A percentile compares a stretch with the other conserved stretches of the same genome.
phyloP scores from a whole-genome alignment of 1,140 invertebrate genomes.

The Dreissena rostriformis region DNA sequence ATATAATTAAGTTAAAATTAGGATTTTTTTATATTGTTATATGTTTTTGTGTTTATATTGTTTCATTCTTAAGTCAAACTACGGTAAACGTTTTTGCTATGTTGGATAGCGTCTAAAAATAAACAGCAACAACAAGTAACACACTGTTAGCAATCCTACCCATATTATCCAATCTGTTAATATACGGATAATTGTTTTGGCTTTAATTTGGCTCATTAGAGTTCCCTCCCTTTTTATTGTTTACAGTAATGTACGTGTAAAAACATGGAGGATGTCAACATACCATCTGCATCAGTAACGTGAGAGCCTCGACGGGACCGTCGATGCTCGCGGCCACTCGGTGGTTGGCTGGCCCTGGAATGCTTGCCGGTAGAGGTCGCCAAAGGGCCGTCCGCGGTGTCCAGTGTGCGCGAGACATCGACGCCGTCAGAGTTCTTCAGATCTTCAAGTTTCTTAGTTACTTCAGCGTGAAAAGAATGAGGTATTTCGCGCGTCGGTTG shows the following conservation, averaged over 20 bases:
- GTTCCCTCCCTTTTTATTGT: neutral
- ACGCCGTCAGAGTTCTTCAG: conserved; percentile 17
- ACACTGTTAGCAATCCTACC: no score
- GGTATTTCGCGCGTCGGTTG: neutral
- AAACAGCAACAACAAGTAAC: no score
- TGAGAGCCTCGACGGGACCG: conserved; percentile 5
- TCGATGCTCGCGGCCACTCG: conserved; percentile 15
- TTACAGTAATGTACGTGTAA: neutral
- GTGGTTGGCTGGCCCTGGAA: conserved; percentile 27
- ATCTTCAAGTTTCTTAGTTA: conserved; percentile 41
- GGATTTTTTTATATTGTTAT: no score
- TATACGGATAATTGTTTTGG: no score
- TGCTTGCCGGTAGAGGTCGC: conserved; percentile 48
- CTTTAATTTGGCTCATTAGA: no score
- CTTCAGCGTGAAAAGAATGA: conserved; percentile 33
- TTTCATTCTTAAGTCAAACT: no score
- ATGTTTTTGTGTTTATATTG: no score
- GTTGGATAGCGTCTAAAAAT: no score
- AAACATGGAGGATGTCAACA: neutral
- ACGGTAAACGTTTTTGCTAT: no score
- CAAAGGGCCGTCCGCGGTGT: conserved; percentile 15
- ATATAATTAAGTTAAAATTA: no score
- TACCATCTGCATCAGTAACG: conserved; percentile 50
- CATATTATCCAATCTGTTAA: no score
- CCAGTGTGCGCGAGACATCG: neutral